Evolutionary conservation across 2,113 vertebrate genomes (phyloP), one percentile per base, ranked within the genome.

Genomic region (Brachyistius frenatus): DNA sequence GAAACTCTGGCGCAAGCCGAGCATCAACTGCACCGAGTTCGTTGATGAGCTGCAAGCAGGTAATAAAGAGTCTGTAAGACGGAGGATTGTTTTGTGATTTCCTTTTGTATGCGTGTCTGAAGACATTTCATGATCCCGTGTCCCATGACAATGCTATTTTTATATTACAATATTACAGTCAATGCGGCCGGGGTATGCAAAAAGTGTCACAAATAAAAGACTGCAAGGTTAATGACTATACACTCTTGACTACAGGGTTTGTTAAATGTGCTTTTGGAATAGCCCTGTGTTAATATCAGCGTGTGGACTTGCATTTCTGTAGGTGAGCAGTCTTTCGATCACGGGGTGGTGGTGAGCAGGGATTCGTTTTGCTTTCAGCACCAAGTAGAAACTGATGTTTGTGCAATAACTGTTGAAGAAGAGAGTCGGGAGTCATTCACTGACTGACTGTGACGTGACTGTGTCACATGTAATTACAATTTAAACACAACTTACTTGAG

Each of bases 301-400:
- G 5, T n/a, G 23, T 30, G 10, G 2, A 88, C 94, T 95, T 77
- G 95, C 95, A 39, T 96, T 97, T 81, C 98, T 96, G 79, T 97
- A 99, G 5, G 94, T 92, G 31, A 99, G 94, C 58, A 99, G 94
- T 63, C 97, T 94, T 72, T 98, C 97, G 0, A 99, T 98, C 77
- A 99, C 92, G 0, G 97, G 98, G 88, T 99, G 98, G 33, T 94
- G 96, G 0, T 97, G 96, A 58, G 95, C 95, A 0, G 95, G 95
- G 33, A 95, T 87, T 73, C 98, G 90, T 89, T 96, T 96, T 0
- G 98, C 93, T 93, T 99, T 99, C 68, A 99, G 78, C 41, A 97
- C 93, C 92, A 99, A 84, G 56, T 99, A 99, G 92, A 99, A 99
- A 41, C 97, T 98, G 86, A 99, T 96, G 75, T 99, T 99, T 84